Evolutionary conservation across 2,888 invertebrate species (phyloP).

Genomic region (Dendrolimus houi): DNA sequence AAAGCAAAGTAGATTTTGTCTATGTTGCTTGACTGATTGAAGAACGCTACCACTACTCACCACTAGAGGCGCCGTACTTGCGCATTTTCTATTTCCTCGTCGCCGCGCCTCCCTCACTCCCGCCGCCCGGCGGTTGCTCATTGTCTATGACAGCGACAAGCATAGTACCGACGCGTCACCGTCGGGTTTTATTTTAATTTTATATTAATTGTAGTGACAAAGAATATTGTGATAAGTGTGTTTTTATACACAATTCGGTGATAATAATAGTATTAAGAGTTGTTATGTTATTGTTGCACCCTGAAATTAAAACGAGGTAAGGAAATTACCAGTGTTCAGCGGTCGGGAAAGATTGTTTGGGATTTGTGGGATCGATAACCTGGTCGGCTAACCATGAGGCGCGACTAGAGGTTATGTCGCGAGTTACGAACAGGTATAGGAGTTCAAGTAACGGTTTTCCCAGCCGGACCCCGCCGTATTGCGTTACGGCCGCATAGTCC

Average conservation of each 20-base stretch:
- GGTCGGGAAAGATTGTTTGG: conserved; percentile 62
- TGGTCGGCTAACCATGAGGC: conserved; percentile 73
- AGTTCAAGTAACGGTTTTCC: conserved; percentile 74
- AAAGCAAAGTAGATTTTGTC: no score
- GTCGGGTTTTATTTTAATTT: conserved; percentile 69
- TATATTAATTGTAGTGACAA: conserved; percentile 44
- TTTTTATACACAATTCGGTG: conserved; percentile 72
- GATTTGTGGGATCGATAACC: conserved; percentile 73
- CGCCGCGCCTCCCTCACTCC: conserved; percentile 7
- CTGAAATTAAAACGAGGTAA: conserved; percentile 68
- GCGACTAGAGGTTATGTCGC: conserved; percentile 73
- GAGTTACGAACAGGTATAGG: conserved; percentile 59
- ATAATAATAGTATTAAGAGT: conserved; percentile 71
- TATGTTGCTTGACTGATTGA: no score
- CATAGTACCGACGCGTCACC: conserved; percentile 67
- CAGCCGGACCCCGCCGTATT: conserved; percentile 50
- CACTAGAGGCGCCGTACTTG: conserved; percentile 26
- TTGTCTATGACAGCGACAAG: conserved; percentile 49
- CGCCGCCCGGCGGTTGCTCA: conserved; percentile 9
- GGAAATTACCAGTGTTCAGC: conserved; percentile 32
- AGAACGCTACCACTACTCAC: conserved; percentile 3
- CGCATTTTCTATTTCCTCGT: not conserved
- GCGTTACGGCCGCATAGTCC: conserved; percentile 64
- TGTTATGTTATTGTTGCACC: conserved; percentile 68
- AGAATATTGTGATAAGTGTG: conserved; percentile 74